Evolutionary conservation across 2,113 vertebrate species (phyloP).

Genomic region (Poeciliopsis retropinna): DNA sequence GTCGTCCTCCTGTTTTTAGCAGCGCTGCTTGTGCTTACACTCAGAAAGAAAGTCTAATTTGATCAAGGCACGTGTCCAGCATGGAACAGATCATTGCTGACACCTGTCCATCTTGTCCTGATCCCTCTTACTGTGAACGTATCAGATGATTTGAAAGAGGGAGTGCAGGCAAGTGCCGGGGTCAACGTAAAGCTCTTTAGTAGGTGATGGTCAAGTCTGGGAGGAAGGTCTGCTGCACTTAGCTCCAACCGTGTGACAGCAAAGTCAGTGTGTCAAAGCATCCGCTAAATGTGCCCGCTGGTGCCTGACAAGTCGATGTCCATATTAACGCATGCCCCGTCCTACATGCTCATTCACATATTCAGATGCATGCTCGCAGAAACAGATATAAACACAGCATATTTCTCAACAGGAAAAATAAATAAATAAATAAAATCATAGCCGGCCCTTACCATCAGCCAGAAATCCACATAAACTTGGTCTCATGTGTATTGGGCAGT

Average conservation of each 20-base stretch:
- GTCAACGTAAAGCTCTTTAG: conserved; percentile 72
- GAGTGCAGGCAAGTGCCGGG: neutral
- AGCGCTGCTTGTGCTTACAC: conserved; percentile 27
- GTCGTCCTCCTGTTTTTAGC: conserved; percentile 45
- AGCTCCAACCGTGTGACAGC: conserved; percentile 66
- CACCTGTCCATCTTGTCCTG: conserved; percentile 77
- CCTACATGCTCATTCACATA: conserved; percentile 42
- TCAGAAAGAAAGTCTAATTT: conserved; percentile 55
- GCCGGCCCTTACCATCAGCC: conserved; percentile 1
- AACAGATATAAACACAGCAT: conserved; percentile 33
- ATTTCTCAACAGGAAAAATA: conserved; percentile 11
- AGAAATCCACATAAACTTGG: conserved; percentile 53
- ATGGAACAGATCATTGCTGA: conserved; percentile 72
- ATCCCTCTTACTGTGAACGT: conserved; percentile 65
- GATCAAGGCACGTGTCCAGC: conserved; percentile 70
- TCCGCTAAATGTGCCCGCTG: conserved; percentile 68
- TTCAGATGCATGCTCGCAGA: conserved; percentile 26
- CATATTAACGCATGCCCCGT: conserved; percentile 69
- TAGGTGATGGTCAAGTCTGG: conserved; percentile 59
- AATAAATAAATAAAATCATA: neutral
- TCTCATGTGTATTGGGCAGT: conserved; percentile 57
- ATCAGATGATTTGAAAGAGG: conserved; percentile 51
- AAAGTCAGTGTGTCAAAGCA: conserved; percentile 76
- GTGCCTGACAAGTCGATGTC: conserved; percentile 68
- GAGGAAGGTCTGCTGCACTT: conserved; percentile 72